phyloP scores from a whole-genome alignment of 2,888 invertebrate genomes.

The Morpho helenor region DNA sequence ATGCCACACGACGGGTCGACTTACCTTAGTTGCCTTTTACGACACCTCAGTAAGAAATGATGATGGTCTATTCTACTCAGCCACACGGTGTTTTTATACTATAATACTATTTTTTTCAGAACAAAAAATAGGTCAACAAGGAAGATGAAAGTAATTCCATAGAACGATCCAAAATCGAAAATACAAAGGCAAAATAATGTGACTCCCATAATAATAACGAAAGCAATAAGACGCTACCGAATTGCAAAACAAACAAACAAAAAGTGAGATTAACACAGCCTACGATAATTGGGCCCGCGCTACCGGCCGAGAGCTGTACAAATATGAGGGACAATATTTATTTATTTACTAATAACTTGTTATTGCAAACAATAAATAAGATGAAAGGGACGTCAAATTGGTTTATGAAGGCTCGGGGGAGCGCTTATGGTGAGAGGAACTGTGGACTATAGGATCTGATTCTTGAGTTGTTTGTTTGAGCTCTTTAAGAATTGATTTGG shows the following conservation, averaged over 20 bases:
- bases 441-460: constrained; percentile 11
- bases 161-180: no score
- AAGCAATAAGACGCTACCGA: constrained; percentile 38
- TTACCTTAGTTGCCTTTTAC: no score
- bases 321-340: constrained; percentile 72
- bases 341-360: constrained; percentile 74
- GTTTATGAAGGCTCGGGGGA: constrained; percentile 70
- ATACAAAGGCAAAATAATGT: no score
- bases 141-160: no score
- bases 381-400: constrained; percentile 71
- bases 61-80: no score
- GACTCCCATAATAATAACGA: constrained; percentile 28
- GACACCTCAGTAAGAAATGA: no score
- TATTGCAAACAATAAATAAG: constrained; percentile 70
- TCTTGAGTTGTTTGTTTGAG: background rate
- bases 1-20: no score
- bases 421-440: constrained; percentile 32
- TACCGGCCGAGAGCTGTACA: constrained; percentile 56
- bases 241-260: constrained; percentile 45
- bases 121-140: no score
- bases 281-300: constrained; percentile 62
- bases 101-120: no score
- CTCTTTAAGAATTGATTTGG: no score
- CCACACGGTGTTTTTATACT: no score
- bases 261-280: constrained; percentile 56